phyloP scores from a whole-genome alignment of 1,140 invertebrate species.

The Brachionus asplanchnoidis region DNA sequence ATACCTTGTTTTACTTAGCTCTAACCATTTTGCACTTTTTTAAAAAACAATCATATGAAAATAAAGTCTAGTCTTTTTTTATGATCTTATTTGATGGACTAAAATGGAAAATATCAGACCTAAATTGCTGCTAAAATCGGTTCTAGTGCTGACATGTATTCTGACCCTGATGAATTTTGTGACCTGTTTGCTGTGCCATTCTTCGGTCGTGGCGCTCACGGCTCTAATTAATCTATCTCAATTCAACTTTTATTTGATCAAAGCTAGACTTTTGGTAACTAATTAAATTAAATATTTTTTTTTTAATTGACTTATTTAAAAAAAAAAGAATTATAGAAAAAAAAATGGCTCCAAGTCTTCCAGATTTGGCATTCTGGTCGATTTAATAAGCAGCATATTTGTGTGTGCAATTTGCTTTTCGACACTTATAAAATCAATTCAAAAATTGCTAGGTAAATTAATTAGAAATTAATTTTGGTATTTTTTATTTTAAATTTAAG shows the following conservation, averaged over 20 bases:
- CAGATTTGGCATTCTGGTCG: neutral
- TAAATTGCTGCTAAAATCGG: neutral
- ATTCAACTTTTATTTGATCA: neutral
- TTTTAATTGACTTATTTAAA: neutral
- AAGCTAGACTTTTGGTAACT: neutral
- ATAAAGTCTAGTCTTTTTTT: neutral
- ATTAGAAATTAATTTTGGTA: neutral
- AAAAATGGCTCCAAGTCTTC: neutral
- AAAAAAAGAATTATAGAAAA: neutral
- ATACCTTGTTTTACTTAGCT: neutral
- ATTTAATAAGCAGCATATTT: constrained; percentile 18
- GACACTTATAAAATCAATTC: neutral
- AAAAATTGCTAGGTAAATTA: neutral
- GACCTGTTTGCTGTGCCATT: neutral
- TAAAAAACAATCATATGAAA: neutral
- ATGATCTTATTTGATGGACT: neutral
- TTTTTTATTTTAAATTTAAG: neutral
- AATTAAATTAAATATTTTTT: neutral
- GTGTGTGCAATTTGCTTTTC: constrained; percentile 26
- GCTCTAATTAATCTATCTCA: neutral
- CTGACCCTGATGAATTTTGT: neutral
- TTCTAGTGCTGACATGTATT: neutral
- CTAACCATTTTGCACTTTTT: neutral
- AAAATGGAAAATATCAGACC: neutral
- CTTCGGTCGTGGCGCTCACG: neutral